These are phyloP conservation scores for Luidia sarsii DNA, from an alignment of 53 echinoderm and acorn worm genomes.

Conservation along the genomic window DNA sequence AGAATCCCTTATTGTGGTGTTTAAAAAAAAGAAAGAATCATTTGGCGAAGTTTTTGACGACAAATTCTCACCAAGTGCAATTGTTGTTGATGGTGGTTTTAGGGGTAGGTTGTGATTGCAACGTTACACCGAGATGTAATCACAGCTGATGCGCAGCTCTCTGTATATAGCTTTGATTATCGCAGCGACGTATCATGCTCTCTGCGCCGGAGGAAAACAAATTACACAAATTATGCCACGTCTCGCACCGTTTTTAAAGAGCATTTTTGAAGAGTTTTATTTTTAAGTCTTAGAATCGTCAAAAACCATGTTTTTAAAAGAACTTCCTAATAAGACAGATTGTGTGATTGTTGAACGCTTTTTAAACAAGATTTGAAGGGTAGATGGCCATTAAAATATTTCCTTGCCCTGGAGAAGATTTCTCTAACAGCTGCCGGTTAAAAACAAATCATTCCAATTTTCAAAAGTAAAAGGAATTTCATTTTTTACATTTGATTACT, in stretches of 20 bases:
- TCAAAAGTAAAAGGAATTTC: too few relatives aligned
- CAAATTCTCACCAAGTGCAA: slow-evolving; percentile 46
- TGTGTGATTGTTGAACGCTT: neutral
- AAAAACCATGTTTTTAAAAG: slow-evolving; percentile 29
- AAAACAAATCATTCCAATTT: too few relatives aligned
- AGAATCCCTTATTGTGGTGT: neutral
- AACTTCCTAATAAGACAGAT: slow-evolving; percentile 1
- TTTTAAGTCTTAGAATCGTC: neutral
- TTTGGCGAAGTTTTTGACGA: slow-evolving; percentile 30
- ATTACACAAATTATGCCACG: slow-evolving; percentile 30
- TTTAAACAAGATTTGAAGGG: too few relatives aligned
- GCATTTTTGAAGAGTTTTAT: slow-evolving; percentile 1
- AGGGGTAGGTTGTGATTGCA: slow-evolving; percentile 22
- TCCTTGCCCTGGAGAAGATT: too few relatives aligned
- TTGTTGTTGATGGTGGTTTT: slow-evolving; percentile 27
- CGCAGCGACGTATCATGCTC: slow-evolving; percentile 47
- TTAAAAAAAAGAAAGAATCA: too few relatives aligned
- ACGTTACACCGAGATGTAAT: neutral
- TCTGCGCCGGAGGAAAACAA: slow-evolving; percentile 10
- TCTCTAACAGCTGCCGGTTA: too few relatives aligned
- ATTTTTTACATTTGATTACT: too few relatives aligned
- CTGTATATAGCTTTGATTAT: slow-evolving; percentile 26
- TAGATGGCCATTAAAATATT: too few relatives aligned
- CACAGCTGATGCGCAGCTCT: slow-evolving; percentile 2
- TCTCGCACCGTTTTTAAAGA: neutral